These are phyloP conservation scores for Ceyx margarethae DNA, from an alignment of 2,113 vertebrate genomes.

Conservation along the genomic window DNA sequence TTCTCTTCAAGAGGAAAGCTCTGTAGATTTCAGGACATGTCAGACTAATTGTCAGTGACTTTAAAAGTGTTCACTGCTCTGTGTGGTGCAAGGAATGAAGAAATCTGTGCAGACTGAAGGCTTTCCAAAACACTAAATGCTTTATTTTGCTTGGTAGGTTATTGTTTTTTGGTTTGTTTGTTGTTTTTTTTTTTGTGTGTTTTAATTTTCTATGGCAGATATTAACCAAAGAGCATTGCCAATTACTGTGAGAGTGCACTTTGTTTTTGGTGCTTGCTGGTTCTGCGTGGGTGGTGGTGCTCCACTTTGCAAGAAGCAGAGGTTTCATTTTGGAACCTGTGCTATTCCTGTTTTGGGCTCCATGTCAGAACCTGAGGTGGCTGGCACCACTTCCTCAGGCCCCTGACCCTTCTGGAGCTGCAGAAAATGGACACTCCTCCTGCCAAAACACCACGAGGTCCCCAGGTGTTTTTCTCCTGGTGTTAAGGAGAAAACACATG, in stretches of 20 bases:
- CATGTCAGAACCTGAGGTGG: accelerated
- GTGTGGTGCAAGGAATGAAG: background rate
- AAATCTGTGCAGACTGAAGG: background rate
- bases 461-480: background rate
- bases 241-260: background rate
- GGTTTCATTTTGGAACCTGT: accelerated
- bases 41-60: background rate
- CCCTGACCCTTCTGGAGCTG: background rate
- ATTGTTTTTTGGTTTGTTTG: background rate
- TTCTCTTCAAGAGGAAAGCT: background rate
- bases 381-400: background rate
- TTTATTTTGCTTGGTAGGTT: background rate
- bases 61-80: background rate
- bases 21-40: background rate
- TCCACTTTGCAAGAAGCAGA: background rate
- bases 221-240: background rate
- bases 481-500: background rate
- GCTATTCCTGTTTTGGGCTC: background rate
- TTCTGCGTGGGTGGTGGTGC: background rate
- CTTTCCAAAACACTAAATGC: background rate
- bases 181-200: background rate
- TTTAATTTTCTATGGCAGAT: background rate
- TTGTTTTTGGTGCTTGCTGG: background rate
- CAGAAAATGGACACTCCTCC: background rate
- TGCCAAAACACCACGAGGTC: background rate